Conservation (phyloP, 2,113 vertebrate genomes). For the Myiopsitta monachus region DNA sequence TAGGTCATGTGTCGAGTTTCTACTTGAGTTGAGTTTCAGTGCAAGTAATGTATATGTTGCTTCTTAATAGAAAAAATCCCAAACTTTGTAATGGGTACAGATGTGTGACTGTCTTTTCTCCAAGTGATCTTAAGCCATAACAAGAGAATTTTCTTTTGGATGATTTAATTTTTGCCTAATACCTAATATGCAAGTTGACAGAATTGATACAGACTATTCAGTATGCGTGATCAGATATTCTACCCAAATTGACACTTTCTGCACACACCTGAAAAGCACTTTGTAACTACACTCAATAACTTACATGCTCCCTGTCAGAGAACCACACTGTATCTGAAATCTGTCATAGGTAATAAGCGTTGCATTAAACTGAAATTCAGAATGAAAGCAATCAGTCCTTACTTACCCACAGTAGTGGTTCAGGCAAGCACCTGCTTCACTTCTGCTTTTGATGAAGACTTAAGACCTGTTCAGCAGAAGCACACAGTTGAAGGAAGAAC, state of each 20-base stretch:
- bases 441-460: background rate
- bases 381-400: background rate
- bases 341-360: background rate
- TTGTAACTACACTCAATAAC: background rate
- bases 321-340: background rate
- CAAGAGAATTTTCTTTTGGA: background rate
- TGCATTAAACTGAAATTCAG: background rate
- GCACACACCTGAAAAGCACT: background rate
- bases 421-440: background rate
- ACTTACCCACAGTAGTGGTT: background rate
- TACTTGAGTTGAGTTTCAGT: background rate
- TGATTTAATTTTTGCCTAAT: background rate
- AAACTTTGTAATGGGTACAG: background rate
- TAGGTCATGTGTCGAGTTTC: background rate
- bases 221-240: background rate
- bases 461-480: background rate
- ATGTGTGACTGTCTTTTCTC: background rate
- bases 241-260: background rate
- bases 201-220: background rate
- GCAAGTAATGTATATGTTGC: background rate
- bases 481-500: background rate
- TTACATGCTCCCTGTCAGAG: background rate
- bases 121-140: constrained; percentile 3
- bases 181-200: background rate
- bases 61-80: background rate